Evolutionary conservation across 2,888 invertebrate genomes (phyloP).

Genomic region (Polydrusus tereticollis): DNA sequence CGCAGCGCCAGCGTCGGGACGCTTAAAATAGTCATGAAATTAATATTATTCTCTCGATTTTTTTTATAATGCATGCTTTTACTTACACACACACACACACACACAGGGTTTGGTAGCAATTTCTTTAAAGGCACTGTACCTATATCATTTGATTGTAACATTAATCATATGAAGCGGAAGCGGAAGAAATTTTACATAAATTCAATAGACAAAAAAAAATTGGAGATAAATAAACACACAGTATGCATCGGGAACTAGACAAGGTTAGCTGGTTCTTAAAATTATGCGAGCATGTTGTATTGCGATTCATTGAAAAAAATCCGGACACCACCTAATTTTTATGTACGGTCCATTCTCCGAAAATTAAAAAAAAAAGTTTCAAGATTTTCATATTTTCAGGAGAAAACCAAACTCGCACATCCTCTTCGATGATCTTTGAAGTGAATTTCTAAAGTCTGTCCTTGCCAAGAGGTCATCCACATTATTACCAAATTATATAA

Average conservation of each 20-base stretch:
- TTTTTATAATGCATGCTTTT: no score
- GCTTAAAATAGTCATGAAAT: no score
- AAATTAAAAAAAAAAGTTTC: neutral
- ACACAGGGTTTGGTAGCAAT: no score
- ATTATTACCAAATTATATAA: neutral
- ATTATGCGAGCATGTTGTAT: neutral
- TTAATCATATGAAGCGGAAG: no score
- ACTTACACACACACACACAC: no score
- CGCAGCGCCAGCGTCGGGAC: neutral
- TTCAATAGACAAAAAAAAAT: neutral
- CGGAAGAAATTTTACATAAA: neutral
- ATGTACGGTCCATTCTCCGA: neutral
- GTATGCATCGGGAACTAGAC: neutral
- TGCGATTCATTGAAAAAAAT: neutral
- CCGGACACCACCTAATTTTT: neutral
- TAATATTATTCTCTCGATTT: no score
- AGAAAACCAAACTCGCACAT: no score
- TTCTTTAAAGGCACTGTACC: no score
- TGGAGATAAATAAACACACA: neutral
- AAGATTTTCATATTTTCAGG: no score
- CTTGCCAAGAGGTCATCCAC: neutral
- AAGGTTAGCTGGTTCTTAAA: slow-evolving; percentile 12
- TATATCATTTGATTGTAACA: no score
- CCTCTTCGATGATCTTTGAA: no score
- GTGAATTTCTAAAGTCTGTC: neutral